Conservation (phyloP, 2,888 invertebrate genomes). For the Stenodera caucasica region DNA sequence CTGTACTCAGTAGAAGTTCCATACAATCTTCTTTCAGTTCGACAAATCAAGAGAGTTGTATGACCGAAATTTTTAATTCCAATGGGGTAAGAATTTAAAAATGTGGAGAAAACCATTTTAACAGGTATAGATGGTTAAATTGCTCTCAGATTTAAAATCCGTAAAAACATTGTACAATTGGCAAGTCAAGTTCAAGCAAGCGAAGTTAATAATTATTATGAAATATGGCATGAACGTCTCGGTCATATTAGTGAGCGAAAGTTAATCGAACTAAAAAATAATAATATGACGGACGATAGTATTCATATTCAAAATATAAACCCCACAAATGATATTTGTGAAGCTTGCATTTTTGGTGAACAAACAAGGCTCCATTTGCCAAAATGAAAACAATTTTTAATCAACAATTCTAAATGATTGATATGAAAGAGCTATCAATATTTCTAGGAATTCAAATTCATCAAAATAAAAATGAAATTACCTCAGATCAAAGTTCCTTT, state of each 20-base stretch:
- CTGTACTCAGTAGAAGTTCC: conserved; percentile 43
- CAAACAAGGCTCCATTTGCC: too few species aligned
- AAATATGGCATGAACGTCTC: conserved; percentile 12
- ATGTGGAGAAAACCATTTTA: conserved; percentile 31
- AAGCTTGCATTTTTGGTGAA: too few species aligned
- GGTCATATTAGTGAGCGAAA: conserved; percentile 6
- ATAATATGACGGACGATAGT: neutral
- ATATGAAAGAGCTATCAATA: too few species aligned
- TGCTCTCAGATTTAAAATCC: conserved; percentile 2
- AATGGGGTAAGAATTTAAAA: conserved; percentile 35
- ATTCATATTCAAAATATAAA: conserved; percentile 2
- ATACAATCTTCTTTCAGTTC: conserved; percentile 42
- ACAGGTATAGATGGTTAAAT: conserved; percentile 28
- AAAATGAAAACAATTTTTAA: too few species aligned
- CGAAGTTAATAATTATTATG: neutral
- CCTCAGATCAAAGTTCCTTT: too few species aligned
- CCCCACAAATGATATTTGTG: conserved; percentile 2
- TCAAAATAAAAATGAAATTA: too few species aligned
- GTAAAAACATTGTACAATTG: too few species aligned
- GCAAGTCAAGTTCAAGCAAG: neutral
- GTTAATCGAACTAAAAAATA: conserved; percentile 8
- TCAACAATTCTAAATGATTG: too few species aligned
- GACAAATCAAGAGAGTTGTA: conserved; percentile 34
- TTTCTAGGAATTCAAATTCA: too few species aligned
- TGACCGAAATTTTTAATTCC: conserved; percentile 40